phyloP scores from a whole-genome alignment of 2,888 invertebrate genomes.

The Drosophila robusta region DNA sequence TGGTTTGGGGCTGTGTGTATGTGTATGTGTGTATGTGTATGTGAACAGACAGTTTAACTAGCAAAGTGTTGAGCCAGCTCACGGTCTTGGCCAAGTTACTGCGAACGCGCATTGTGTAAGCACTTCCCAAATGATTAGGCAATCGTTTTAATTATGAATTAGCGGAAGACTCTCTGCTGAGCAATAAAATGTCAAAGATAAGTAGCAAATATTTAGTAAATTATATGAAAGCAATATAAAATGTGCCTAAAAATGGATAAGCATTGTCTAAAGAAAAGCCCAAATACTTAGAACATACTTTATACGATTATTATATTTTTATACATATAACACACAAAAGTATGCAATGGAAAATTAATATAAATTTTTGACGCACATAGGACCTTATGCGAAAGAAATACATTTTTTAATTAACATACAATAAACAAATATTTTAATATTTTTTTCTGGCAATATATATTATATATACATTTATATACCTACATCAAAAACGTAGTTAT shows the following conservation, averaged over 20 bases:
- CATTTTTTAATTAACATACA: neutral
- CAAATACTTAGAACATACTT: no score
- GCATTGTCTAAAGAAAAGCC: neutral
- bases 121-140: slow-evolving; percentile 70
- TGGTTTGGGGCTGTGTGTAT: slow-evolving; percentile 1
- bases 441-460: no score
- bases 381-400: neutral
- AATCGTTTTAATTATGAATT: slow-evolving; percentile 76
- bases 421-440: no score
- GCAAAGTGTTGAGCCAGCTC: slow-evolving; percentile 61
- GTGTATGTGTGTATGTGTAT: slow-evolving; percentile 18
- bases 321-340: neutral
- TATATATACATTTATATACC: no score
- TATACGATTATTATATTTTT: no score
- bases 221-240: neutral
- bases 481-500: no score
- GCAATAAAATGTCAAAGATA: slow-evolving; percentile 50
- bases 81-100: slow-evolving; percentile 13
- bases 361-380: no score
- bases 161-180: slow-evolving; percentile 52
- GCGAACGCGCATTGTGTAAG: slow-evolving; percentile 20
- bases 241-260: neutral
- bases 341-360: slow-evolving; percentile 6
- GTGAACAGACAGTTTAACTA: slow-evolving; percentile 67
- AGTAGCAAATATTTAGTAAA: slow-evolving; percentile 6